Base-by-base conservation (phyloP, 1,140 invertebrate species). In the Sarcophaga peregrina region DNA sequence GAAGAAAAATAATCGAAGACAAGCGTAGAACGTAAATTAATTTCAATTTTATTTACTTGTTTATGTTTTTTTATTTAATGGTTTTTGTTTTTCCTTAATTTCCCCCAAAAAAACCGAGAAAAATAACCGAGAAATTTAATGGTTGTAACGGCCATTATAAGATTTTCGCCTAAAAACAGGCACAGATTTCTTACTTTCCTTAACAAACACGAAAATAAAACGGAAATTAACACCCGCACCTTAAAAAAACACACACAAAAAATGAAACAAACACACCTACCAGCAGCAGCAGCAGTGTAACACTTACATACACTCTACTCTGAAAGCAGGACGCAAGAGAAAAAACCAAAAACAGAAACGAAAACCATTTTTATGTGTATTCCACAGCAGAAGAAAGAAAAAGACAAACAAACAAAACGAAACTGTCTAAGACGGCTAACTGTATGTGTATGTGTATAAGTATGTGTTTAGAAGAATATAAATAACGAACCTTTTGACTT, bases 221-320 rank as follows among this genome's bases (percentile, higher is more conserved):
- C 62, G 62, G 62, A 68, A 68, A 68, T 68, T 68, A 68, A 68
- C 62, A 68, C 62, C 62, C 62, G 15, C n/a, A 68, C 17, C 62
- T n/a, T n/a, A 62, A 17, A n/a, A 13, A 62, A 17, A n/a, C 15
- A 62, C 58, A 62, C 15, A 62, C 58, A 62, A n/a, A 10, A 52
- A 52, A 52, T 7, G 50, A 52, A 52, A 52, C 2, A 52, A 62
- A 62, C 58, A 62, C 15, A 62, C 58, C 11, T n/a, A 37, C n/a
- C n/a, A n/a, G n/a, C n/a, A n/a, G n/a, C 25, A 37, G 25, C 25
- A 37, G 25, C 25, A 37, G 4, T 2, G 25, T 37, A 37, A 37
- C 25, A 37, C 25, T 37, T 37, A 37, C 25, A n/a, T n/a, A n/a
- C n/a, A n/a, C n/a, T n/a, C n/a, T n/a, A 37, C 25, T 37, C 25